Conservation (phyloP, 2,888 invertebrate genomes). For the Bedellia somnulentella region DNA sequence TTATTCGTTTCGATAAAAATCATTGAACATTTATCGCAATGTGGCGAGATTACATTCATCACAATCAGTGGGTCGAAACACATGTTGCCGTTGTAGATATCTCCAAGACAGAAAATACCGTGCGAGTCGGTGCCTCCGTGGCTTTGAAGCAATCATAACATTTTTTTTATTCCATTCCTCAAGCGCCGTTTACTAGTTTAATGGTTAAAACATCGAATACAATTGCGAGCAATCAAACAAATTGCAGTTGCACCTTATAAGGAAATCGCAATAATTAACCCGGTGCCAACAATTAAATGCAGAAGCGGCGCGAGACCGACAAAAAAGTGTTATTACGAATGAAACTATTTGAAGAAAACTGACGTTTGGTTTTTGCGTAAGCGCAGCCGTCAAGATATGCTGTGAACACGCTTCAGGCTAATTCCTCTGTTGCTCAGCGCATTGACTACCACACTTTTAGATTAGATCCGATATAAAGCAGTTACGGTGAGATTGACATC, state of each 20-base stretch:
- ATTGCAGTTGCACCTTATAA: slow-evolving; percentile 42
- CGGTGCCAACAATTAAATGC: slow-evolving; percentile 46
- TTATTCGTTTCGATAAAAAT: background rate
- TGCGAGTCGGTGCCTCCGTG: too few relatives aligned
- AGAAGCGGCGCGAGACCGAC: slow-evolving; percentile 30
- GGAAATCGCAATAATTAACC: slow-evolving; percentile 42
- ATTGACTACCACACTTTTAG: too few relatives aligned
- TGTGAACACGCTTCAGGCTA: slow-evolving; percentile 2
- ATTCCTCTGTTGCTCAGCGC: background rate
- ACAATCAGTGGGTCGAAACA: slow-evolving; percentile 30
- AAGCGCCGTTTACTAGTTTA: slow-evolving; percentile 31
- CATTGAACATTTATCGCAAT: slow-evolving; percentile 29
- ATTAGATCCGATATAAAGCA: too few relatives aligned
- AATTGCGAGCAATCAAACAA: slow-evolving; percentile 47
- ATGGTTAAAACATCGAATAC: slow-evolving; percentile 43
- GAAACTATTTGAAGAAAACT: slow-evolving; percentile 10
- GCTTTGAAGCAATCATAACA: slow-evolving; percentile 39
- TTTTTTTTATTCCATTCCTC: slow-evolving; percentile 38
- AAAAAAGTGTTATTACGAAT: slow-evolving; percentile 11
- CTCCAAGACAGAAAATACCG: slow-evolving; percentile 26
- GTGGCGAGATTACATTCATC: slow-evolving; percentile 24
- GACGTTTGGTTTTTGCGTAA: slow-evolving; percentile 5
- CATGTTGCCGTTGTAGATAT: slow-evolving; percentile 16
- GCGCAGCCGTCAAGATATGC: background rate
- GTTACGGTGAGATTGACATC: too few relatives aligned